Base-by-base conservation (phyloP, 2,888 invertebrate genomes). In the Sericinus montela region DNA sequence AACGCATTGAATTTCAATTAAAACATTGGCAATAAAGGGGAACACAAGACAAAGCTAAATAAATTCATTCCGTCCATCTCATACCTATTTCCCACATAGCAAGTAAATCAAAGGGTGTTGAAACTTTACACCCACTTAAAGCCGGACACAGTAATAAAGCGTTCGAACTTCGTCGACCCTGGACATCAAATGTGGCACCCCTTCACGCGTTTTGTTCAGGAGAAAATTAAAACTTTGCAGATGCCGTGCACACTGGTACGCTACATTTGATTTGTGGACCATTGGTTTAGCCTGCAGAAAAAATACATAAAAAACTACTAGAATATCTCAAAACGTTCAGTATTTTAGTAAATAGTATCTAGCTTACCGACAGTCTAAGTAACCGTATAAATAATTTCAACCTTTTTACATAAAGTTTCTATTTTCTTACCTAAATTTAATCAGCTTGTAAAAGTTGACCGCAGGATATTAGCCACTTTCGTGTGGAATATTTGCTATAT, bases 81-180 rank as follows among this genome's bases (percentile, higher is more conserved):
- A 70, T 55, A 81, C 84, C 79, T 80, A 81, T 75, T 73, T 65
- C 77, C 79, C 79, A 78, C 74, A 63, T 72, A 69, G 80, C 76
- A 82, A 86, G 86, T 88, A 87, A 88, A 87, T 88, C 87, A 87
- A 87, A 87, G 88, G 88, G 87, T 86, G 87, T 86, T 85, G 88
- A 86, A 88, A 88, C 87, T 88, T 87, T 87, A 87, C 88, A 87
- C 88, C 88, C 88, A 87, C 88, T 88, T 88, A 87, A 81, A 85
- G 83, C 86, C 85, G 88, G 88, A 87, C 87, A 87, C 85, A 82
- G 87, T 87, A 87, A 88, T 88, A 87, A 88, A 88, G 80, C 86
- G 85, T 85, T 78, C 84, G 83, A 87, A 87, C 82, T 86, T 87
- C 77, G 75, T 66, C 81, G 75, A 78, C 78, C 79, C 80, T 82